These are phyloP conservation scores for Bujurquina vittata DNA, from an alignment of 2,113 vertebrate genomes.

Conservation along the genomic window DNA sequence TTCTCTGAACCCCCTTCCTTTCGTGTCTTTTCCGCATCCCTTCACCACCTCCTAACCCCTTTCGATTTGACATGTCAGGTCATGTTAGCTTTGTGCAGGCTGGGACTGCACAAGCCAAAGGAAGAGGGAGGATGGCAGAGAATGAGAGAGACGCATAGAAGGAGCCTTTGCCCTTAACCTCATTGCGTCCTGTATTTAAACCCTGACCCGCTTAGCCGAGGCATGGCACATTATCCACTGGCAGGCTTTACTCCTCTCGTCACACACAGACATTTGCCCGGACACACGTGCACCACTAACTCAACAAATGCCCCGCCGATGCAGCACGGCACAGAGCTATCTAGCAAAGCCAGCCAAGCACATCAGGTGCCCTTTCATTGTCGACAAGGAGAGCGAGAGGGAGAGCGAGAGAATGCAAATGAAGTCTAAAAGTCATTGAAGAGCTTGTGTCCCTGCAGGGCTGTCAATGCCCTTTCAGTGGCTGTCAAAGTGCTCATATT, in stretches of 20 bases:
- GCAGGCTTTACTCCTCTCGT: conserved; percentile 25
- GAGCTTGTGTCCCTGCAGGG: conserved; percentile 77
- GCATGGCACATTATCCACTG: conserved; percentile 53
- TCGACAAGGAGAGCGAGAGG: conserved; percentile 56
- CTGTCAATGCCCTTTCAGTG: conserved; percentile 74
- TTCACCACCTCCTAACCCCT: conserved; percentile 41
- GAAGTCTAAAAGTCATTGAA: conserved; percentile 79
- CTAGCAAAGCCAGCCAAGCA: conserved; percentile 65
- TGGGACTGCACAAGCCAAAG: conserved; percentile 37
- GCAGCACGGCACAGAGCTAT: conserved; percentile 39
- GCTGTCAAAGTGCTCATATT: conserved; percentile 67
- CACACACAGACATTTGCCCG: conserved; percentile 37
- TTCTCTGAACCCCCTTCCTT: conserved; percentile 25
- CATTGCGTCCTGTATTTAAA: conserved; percentile 41
- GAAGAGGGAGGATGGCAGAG: not conserved
- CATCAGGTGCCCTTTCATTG: conserved; percentile 78
- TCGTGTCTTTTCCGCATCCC: conserved; percentile 40
- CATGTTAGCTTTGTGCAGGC: conserved; percentile 70
- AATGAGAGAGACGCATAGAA: conserved; percentile 5
- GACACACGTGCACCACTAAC: conserved; percentile 41
- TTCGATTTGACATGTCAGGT: conserved; percentile 71
- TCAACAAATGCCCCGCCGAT: conserved; percentile 23
- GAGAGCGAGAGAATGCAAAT: conserved; percentile 74
- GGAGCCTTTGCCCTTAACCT: conserved; percentile 33
- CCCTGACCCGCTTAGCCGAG: conserved; percentile 38